phyloP scores from a whole-genome alignment of 2,113 vertebrate genomes.

The Potamarius usumacintae region DNA sequence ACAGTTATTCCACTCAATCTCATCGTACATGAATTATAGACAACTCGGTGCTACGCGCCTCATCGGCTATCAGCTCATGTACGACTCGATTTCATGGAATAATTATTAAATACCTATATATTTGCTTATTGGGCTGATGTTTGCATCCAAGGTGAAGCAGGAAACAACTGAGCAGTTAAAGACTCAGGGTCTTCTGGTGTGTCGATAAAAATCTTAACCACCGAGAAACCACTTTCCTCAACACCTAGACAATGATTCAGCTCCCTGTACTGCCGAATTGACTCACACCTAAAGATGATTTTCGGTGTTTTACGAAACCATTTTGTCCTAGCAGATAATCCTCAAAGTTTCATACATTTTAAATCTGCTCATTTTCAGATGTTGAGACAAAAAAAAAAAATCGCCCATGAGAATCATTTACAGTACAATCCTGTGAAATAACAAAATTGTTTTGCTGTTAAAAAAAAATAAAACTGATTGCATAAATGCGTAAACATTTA shows the following conservation, averaged over 20 bases:
- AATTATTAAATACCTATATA: no score
- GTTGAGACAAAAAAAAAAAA: background rate
- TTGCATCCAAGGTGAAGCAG: background rate
- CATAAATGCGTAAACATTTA: background rate
- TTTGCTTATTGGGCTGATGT: background rate
- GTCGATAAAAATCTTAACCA: background rate
- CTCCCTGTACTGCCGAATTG: background rate
- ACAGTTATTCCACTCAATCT: no score
- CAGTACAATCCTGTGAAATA: no score
- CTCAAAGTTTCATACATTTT: background rate
- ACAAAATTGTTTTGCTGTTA: background rate
- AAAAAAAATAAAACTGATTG: background rate
- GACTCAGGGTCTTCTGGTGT: background rate
- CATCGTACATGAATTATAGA: no score
- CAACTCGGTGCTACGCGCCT: no score
- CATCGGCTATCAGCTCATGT: no score
- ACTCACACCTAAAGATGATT: background rate
- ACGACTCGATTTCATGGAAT: no score
- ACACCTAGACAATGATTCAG: background rate
- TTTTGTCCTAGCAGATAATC: background rate
- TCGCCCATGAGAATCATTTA: background rate
- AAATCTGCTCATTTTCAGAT: background rate
- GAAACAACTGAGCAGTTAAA: background rate
- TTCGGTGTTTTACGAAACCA: background rate
- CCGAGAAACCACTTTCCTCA: background rate